Evolutionary conservation across 1,140 invertebrate genomes (phyloP).

Genomic region (Aplysia californica): DNA sequence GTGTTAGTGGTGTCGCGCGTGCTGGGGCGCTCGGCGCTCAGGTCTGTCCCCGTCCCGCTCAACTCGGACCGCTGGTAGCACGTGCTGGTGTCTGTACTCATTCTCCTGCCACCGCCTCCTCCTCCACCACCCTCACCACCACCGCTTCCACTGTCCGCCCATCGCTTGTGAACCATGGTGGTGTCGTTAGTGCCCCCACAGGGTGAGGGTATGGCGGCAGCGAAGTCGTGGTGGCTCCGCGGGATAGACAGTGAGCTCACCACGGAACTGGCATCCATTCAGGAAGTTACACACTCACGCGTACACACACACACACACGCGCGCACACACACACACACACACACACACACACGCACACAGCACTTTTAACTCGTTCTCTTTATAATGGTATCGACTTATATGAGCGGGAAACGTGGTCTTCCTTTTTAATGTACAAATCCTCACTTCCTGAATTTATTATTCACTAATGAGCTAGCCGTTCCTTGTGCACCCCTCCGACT

Average conservation of each 20-base stretch:
- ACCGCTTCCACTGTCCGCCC: too few species aligned
- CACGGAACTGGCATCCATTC: conserved; percentile 3
- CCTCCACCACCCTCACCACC: too few species aligned
- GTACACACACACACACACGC: neutral
- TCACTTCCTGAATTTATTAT: too few species aligned
- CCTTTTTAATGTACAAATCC: too few species aligned
- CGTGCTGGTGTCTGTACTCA: neutral
- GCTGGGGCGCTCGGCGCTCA: conserved; percentile 2
- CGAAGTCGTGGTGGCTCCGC: neutral
- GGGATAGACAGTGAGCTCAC: neutral
- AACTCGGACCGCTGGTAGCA: conserved; percentile 7
- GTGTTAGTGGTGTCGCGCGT: neutral
- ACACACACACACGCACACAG: neutral
- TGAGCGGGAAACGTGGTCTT: too few species aligned
- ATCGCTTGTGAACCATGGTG: conserved; percentile 2
- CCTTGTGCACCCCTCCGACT: too few species aligned
- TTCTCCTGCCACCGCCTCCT: too few species aligned
- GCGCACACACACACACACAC: neutral
- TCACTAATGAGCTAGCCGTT: too few species aligned
- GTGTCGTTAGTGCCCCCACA: too few species aligned
- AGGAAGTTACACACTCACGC: neutral
- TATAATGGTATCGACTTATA: too few species aligned
- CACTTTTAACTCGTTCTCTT: too few species aligned
- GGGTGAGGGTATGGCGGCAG: neutral
- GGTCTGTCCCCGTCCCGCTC: conserved; percentile 16